phyloP scores from a whole-genome alignment of 2,888 invertebrate genomes.

The Drosophila infuscata region DNA sequence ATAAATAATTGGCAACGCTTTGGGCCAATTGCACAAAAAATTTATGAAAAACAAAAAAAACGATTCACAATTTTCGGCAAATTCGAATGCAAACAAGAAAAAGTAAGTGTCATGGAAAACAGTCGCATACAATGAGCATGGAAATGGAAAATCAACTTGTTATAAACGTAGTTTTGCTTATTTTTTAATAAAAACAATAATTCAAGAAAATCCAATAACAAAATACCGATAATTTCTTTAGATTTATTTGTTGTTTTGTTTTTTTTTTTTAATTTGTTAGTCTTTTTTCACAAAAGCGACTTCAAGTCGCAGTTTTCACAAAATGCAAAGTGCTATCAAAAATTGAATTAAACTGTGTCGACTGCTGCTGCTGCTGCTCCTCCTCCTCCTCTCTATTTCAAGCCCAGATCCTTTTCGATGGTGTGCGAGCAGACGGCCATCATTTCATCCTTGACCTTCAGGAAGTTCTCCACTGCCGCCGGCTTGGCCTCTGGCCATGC shows the following conservation, averaged over 20 bases:
- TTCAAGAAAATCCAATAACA: slow-evolving; percentile 54
- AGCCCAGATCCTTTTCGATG: slow-evolving; percentile 90
- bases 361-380: background rate
- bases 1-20: slow-evolving; percentile 49
- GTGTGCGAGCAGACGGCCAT: slow-evolving; percentile 92
- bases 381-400: slow-evolving; percentile 66
- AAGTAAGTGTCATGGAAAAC: slow-evolving; percentile 41
- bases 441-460: slow-evolving; percentile 90
- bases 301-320: slow-evolving; percentile 17
- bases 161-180: slow-evolving; percentile 85
- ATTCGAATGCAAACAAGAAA: slow-evolving; percentile 54
- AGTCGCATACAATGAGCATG: slow-evolving; percentile 69
- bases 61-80: slow-evolving; percentile 51
- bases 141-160: slow-evolving; percentile 84
- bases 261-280: background rate
- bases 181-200: slow-evolving; percentile 84
- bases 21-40: slow-evolving; percentile 55
- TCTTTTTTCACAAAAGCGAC: slow-evolving; percentile 16
- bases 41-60: slow-evolving; percentile 28
- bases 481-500: slow-evolving; percentile 91
- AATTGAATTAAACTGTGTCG: slow-evolving; percentile 1
- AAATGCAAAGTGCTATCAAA: slow-evolving; percentile 28
- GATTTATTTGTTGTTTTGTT: background rate
- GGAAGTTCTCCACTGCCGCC: slow-evolving; percentile 90
- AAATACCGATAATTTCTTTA: slow-evolving; percentile 25